phyloP scores from a whole-genome alignment of 1,140 invertebrate species.

The Drosophila lini region DNA sequence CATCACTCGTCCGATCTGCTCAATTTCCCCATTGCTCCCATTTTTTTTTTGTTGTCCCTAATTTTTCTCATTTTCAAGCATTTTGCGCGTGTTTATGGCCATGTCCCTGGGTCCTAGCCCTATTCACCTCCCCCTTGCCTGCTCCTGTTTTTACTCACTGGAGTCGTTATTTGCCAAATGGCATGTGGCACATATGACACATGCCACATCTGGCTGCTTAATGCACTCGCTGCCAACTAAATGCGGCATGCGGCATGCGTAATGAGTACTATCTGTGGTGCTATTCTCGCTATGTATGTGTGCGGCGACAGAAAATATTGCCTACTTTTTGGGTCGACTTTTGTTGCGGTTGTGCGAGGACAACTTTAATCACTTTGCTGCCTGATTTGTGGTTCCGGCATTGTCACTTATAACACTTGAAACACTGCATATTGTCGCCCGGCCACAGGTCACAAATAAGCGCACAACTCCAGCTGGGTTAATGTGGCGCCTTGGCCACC shows the following conservation, averaged over 20 bases:
- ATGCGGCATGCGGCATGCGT: slow-evolving; percentile 28
- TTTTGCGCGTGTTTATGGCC: slow-evolving; percentile 16
- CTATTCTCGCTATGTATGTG: neutral
- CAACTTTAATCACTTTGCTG: slow-evolving; percentile 50
- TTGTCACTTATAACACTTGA: slow-evolving; percentile 28
- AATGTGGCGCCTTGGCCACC: neutral
- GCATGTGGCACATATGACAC: slow-evolving; percentile 31
- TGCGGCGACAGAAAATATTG: slow-evolving; percentile 20
- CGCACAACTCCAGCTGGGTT: slow-evolving; percentile 1
- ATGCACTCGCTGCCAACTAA: slow-evolving; percentile 31
- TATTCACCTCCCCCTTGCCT: neutral
- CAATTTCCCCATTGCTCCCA: neutral
- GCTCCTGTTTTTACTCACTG: neutral
- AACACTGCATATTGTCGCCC: slow-evolving; percentile 28
- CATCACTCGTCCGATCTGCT: neutral
- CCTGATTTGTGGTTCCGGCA: slow-evolving; percentile 38
- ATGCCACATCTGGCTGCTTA: slow-evolving; percentile 22
- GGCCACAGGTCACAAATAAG: slow-evolving; percentile 47
- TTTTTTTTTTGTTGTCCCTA: slow-evolving; percentile 2
- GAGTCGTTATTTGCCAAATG: slow-evolving; percentile 25
- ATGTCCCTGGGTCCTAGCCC: neutral
- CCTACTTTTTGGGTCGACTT: slow-evolving; percentile 37
- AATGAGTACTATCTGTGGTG: slow-evolving; percentile 24
- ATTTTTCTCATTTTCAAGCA: slow-evolving; percentile 28
- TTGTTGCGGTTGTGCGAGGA: slow-evolving; percentile 22